Conservation (phyloP, 2,797 vertebrate genomes). For the Acomys russatus region DNA sequence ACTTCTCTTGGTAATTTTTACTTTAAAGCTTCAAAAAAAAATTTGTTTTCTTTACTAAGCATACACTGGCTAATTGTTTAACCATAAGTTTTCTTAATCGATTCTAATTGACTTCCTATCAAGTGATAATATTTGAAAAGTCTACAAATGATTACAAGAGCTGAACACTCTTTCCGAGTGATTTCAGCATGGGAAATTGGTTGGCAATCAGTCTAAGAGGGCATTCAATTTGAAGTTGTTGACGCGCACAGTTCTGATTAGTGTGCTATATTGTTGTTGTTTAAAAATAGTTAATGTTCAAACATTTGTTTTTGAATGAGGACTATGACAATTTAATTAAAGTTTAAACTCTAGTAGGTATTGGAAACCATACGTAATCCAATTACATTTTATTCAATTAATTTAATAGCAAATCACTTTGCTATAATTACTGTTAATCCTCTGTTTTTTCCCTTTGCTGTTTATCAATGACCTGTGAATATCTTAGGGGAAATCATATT, state of each 20-base stretch:
- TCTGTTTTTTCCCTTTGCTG: slow-evolving; percentile 79
- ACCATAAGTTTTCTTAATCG: slow-evolving; percentile 65
- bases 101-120: slow-evolving; percentile 74
- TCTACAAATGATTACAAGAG: slow-evolving; percentile 59
- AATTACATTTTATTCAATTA: slow-evolving; percentile 89
- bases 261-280: slow-evolving; percentile 49
- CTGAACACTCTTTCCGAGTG: neutral
- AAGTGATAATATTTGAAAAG: slow-evolving; percentile 76
- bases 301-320: slow-evolving; percentile 81
- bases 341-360: slow-evolving; percentile 85
- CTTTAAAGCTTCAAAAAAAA: slow-evolving; percentile 58
- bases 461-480: slow-evolving; percentile 86
- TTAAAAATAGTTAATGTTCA: slow-evolving; percentile 84
- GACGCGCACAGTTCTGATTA: slow-evolving; percentile 63
- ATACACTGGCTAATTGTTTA: slow-evolving; percentile 60
- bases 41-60: slow-evolving; percentile 60
- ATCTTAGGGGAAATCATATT: slow-evolving; percentile 87
- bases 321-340: slow-evolving; percentile 89
- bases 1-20: neutral
- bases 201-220: slow-evolving; percentile 58
- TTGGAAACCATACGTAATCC: slow-evolving; percentile 88
- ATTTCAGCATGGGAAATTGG: slow-evolving; percentile 67
- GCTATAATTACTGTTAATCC: slow-evolving; percentile 88
- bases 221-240: slow-evolving; percentile 56
- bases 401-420: slow-evolving; percentile 88